Conservation (phyloP, 2,797 vertebrate species). For the Hydrocynus forskahlii region DNA sequence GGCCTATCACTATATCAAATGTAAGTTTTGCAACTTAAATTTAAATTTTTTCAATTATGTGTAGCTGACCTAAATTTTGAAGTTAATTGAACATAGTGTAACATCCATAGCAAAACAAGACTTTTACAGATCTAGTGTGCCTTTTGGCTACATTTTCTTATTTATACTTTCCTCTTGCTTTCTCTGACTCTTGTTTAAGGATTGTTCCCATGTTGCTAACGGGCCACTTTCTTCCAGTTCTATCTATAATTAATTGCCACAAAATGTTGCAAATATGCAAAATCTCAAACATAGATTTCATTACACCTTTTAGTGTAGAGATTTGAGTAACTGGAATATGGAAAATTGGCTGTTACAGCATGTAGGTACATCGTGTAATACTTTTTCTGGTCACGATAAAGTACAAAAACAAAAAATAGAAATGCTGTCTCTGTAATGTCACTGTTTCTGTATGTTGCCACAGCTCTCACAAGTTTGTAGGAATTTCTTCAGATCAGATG, state of each 20-base stretch:
- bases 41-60: too few relatives aligned
- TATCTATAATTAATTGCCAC: background rate
- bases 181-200: background rate
- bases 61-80: background rate
- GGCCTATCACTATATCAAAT: too few relatives aligned
- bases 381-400: background rate
- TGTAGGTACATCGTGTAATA: background rate
- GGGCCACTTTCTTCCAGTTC: background rate
- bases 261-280: background rate
- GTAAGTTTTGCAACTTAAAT: too few relatives aligned
- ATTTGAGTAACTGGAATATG: background rate
- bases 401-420: background rate
- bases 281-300: background rate
- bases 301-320: too few relatives aligned
- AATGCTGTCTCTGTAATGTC: too few relatives aligned
- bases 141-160: slow-evolving; percentile 4
- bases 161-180: background rate
- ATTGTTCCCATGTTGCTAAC: background rate
- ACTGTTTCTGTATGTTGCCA: too few relatives aligned
- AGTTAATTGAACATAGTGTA: too few relatives aligned
- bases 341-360: background rate
- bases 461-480: too few relatives aligned
- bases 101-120: background rate
- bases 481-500: too few relatives aligned
- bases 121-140: slow-evolving; percentile 27